phyloP scores from a whole-genome alignment of 2,888 invertebrate species.

The Empis stercorea region DNA sequence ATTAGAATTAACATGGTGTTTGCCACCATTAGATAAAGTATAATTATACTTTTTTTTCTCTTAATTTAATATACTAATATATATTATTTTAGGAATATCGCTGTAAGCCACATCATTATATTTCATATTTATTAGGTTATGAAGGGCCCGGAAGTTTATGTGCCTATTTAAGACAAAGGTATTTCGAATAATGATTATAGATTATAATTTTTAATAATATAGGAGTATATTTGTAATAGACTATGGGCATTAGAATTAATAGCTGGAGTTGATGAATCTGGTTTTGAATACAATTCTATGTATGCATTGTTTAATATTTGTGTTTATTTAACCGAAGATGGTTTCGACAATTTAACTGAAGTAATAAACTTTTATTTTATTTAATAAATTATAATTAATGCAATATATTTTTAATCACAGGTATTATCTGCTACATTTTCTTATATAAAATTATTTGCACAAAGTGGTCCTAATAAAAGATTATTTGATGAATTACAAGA shows the following conservation, averaged over 20 bases:
- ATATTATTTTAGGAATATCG: conserved; percentile 22
- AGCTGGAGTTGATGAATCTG: conserved; percentile 59
- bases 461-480: conserved; percentile 51
- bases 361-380: conserved; percentile 26
- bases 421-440: conserved; percentile 67
- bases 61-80: not conserved
- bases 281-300: conserved; percentile 66
- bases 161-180: conserved; percentile 61
- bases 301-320: conserved; percentile 62
- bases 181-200: conserved; percentile 11
- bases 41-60: not conserved
- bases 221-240: no score
- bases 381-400: not conserved
- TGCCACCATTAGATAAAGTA: conserved; percentile 25
- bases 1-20: conserved; percentile 39
- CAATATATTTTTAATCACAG: conserved; percentile 35
- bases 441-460: conserved; percentile 59
- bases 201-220: no score
- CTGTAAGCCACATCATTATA: conserved; percentile 46
- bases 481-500: conserved; percentile 56
- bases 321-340: conserved; percentile 64
- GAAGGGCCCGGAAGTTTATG: conserved; percentile 78
- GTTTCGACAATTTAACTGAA: conserved; percentile 54
- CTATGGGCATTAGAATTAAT: conserved; percentile 64
- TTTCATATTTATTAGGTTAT: conserved; percentile 69